A percentile compares a stretch with the other conserved stretches of the same genome.
Conservation (phyloP, 2,113 vertebrate species). For the Hippocampus abdominalis region DNA sequence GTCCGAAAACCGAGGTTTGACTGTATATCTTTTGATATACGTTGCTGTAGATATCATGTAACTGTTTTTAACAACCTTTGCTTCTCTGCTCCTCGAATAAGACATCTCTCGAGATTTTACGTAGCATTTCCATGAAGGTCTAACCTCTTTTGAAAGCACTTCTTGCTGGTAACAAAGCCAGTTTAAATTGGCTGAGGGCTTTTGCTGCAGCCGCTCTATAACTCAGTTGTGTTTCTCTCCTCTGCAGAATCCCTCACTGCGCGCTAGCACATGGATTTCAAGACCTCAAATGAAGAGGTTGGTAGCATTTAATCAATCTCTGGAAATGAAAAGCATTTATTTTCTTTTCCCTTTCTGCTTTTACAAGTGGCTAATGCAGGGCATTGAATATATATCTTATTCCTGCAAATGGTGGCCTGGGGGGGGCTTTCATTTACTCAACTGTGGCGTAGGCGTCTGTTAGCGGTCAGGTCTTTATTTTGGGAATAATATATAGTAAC, state of each 20-base stretch:
- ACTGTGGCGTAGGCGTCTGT: neutral
- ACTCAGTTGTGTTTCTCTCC: conserved; percentile 36
- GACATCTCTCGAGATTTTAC: neutral
- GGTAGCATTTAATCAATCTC: conserved; percentile 55
- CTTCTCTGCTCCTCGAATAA: neutral
- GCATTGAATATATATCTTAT: neutral
- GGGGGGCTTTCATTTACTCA: neutral
- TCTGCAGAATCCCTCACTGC: conserved; percentile 67
- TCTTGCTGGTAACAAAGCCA: conserved; percentile 34
- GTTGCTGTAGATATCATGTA: neutral
- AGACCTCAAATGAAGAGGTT: conserved; percentile 80
- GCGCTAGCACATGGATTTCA: conserved; percentile 80
- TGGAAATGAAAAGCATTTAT: conserved; percentile 8
- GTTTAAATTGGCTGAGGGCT: conserved; percentile 26
- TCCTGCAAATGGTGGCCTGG: neutral
- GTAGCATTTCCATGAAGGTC: neutral
- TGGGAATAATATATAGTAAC: neutral
- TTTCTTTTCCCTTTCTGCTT: neutral
- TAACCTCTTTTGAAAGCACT: neutral
- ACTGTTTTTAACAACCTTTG: neutral
- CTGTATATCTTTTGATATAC: neutral
- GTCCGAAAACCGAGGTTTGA: too few species aligned
- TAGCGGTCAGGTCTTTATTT: neutral
- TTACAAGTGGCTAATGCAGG: neutral
- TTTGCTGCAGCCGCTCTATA: conserved; percentile 37